Percentiles rank a stretch among this genome's conserved stretches.
Conservation (phyloP, 2,113 vertebrate genomes). For the Thermophis baileyi region DNA sequence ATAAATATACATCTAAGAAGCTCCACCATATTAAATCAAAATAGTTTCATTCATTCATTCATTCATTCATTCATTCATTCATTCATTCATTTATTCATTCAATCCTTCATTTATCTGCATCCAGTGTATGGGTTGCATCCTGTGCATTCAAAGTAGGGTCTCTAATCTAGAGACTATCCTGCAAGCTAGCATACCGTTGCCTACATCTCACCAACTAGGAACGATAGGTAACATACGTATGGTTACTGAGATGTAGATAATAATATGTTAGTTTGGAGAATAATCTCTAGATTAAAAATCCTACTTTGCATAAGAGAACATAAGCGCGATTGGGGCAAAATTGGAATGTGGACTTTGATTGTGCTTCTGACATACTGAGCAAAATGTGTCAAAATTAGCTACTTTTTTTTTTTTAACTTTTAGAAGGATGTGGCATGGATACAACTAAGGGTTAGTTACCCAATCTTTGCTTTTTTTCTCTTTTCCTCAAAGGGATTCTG, state of each 20-base stretch:
- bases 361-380: background rate
- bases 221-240: background rate
- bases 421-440: background rate
- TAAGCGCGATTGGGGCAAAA: background rate
- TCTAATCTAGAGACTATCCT: background rate
- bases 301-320: background rate
- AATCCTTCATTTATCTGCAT: background rate
- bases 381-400: background rate
- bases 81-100: background rate
- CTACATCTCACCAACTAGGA: background rate
- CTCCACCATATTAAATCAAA: background rate
- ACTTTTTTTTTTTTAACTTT: background rate
- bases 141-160: background rate
- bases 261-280: background rate
- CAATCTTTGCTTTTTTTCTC: background rate
- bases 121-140: background rate
- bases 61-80: too few relatives aligned
- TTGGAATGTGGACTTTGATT: background rate
- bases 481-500: background rate
- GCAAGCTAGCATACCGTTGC: background rate
- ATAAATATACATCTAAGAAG: background rate
- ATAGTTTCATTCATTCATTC: background rate
- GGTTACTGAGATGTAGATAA: background rate
- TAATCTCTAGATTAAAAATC: background rate
- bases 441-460: background rate